Conservation (phyloP, 1,140 invertebrate species). For the Drosophila mojavensis region DNA sequence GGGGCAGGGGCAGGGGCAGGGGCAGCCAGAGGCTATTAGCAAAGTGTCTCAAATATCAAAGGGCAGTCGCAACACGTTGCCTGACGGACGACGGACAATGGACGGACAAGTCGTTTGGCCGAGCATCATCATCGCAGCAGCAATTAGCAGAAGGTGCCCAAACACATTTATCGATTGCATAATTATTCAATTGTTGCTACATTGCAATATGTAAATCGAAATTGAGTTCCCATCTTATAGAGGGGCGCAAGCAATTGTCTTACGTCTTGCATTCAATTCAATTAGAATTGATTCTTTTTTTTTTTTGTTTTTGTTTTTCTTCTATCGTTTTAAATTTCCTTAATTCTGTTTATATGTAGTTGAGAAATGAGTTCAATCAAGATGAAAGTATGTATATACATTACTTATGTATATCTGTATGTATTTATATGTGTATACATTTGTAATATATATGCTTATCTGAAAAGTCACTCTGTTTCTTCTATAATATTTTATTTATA, state of each 20-base stretch:
- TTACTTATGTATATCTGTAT: no score
- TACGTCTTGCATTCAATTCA: not conserved
- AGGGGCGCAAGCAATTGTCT: no score
- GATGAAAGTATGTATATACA: no score
- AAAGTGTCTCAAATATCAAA: slow-evolving; percentile 79
- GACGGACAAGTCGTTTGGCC: not conserved
- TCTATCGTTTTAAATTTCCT: not conserved
- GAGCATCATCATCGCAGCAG: not conserved
- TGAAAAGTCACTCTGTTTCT: no score
- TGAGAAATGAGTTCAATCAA: not conserved
- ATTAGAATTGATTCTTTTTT: not conserved
- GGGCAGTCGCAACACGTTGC: slow-evolving; percentile 41
- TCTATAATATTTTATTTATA: no score
- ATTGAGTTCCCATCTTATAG: not conserved
- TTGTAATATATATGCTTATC: no score
- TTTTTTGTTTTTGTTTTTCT: not conserved
- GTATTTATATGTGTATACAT: no score
- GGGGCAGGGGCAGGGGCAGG: no score
- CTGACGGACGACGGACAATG: slow-evolving; percentile 13
- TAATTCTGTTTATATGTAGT: not conserved
- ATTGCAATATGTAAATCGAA: slow-evolving; percentile 8
- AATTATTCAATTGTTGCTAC: slow-evolving; percentile 4
- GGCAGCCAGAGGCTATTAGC: slow-evolving; percentile 62
- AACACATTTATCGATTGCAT: not conserved
- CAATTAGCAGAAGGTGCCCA: slow-evolving; percentile 43